These are phyloP conservation scores for Caenorhabditis macrosperma DNA, from an alignment of 2,888 invertebrate genomes.

Conservation along the genomic window DNA sequence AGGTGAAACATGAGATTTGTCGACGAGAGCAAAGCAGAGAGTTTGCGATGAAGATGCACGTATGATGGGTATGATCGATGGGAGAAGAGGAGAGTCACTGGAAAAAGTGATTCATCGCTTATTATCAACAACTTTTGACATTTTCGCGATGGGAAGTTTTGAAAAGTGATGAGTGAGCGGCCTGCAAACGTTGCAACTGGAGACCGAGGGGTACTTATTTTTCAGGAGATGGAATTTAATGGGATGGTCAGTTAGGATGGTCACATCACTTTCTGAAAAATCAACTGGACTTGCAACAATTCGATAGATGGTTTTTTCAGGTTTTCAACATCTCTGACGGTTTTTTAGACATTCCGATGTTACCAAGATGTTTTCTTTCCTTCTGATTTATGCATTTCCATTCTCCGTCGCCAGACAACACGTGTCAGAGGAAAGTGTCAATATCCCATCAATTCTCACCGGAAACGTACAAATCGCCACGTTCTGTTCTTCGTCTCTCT, in stretches of 20 bases:
- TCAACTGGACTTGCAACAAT: too few relatives aligned
- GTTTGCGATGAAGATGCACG: conserved; percentile 43
- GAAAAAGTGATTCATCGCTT: conserved; percentile 3
- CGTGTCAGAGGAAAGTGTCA: not conserved
- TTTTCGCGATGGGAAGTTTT: not conserved
- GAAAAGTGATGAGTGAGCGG: not conserved
- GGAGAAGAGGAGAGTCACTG: conserved; percentile 13
- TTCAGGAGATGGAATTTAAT: too few relatives aligned
- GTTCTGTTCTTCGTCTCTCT: conserved; percentile 4
- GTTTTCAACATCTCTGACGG: too few relatives aligned
- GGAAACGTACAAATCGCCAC: not conserved
- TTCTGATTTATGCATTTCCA: too few relatives aligned
- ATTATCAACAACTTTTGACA: conserved; percentile 13
- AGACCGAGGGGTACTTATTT: too few relatives aligned
- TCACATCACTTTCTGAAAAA: too few relatives aligned
- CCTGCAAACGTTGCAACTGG: too few relatives aligned
- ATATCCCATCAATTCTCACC: not conserved
- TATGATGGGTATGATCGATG: conserved; percentile 45
- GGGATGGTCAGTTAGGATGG: too few relatives aligned
- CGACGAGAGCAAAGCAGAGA: conserved; percentile 47
- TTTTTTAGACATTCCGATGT: too few relatives aligned
- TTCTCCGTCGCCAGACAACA: conserved; percentile 16
- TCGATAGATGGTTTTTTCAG: too few relatives aligned
- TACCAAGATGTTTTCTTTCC: too few relatives aligned
- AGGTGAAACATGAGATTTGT: conserved; percentile 51